Evolutionary conservation across 1,140 invertebrate species (phyloP).

Genomic region (Drosophila arawakana): DNA sequence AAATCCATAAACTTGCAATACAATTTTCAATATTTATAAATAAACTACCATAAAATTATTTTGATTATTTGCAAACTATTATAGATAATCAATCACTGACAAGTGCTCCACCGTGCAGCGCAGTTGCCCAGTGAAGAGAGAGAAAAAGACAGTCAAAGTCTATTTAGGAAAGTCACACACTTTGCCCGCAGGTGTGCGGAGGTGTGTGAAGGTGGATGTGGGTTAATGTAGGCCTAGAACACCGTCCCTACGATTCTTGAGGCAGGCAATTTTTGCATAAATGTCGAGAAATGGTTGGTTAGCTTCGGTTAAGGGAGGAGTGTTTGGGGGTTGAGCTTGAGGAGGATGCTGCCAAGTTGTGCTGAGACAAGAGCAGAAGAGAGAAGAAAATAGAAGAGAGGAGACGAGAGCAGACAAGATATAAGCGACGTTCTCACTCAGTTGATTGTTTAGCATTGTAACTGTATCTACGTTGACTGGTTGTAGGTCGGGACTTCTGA

Average conservation of each 20-base stretch:
- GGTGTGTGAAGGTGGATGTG: too few relatives aligned
- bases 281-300: slow-evolving; percentile 57
- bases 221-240: not conserved
- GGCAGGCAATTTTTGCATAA: slow-evolving; percentile 72
- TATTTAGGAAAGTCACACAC: slow-evolving; percentile 55
- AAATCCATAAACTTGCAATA: too few relatives aligned
- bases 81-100: slow-evolving; percentile 1
- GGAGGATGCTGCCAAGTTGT: slow-evolving; percentile 38
- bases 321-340: not conserved
- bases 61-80: not conserved
- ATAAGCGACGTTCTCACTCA: slow-evolving; percentile 41
- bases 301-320: slow-evolving; percentile 24
- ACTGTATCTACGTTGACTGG: slow-evolving; percentile 14
- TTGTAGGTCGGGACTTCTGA: slow-evolving; percentile 6
- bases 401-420: slow-evolving; percentile 41
- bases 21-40: too few relatives aligned
- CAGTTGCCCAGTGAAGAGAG: slow-evolving; percentile 27
- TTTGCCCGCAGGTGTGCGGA: not conserved
- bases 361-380: too few relatives aligned
- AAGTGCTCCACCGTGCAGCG: slow-evolving; percentile 37
- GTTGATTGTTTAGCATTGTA: slow-evolving; percentile 69
- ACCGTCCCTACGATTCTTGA: slow-evolving; percentile 4
- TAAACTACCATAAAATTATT: too few relatives aligned
- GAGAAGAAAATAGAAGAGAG: too few relatives aligned
- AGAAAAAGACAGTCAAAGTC: slow-evolving; percentile 43